Percentiles rank a stretch among this genome's conserved stretches.
Conservation (phyloP, 2,113 vertebrate genomes). For the Rhipidura dahli region DNA sequence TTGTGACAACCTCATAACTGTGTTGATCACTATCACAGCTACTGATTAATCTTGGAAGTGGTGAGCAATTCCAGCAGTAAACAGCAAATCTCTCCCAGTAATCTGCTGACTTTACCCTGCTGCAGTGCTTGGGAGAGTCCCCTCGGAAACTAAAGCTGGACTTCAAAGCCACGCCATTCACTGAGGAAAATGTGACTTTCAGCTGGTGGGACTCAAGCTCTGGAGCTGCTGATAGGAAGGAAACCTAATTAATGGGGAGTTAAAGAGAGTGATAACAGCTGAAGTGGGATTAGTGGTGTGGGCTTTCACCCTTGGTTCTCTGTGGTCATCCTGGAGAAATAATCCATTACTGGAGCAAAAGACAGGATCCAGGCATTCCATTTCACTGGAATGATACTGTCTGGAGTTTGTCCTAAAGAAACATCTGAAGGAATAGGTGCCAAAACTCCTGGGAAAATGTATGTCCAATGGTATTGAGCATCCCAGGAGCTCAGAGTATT, state of each 20-base stretch:
- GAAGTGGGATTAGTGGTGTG: neutral
- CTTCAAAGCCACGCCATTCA: neutral
- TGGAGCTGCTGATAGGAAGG: neutral
- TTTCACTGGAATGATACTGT: neutral
- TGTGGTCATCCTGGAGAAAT: neutral
- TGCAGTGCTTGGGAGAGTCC: neutral
- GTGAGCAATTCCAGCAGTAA: neutral
- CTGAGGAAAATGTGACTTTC: neutral
- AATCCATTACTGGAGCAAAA: neutral
- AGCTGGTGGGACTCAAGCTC: neutral
- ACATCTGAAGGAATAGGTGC: neutral
- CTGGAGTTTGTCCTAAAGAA: neutral
- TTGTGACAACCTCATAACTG: neutral
- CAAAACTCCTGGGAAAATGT: neutral
- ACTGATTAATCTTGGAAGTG: neutral
- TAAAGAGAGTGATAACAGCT: neutral
- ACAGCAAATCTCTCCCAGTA: neutral
- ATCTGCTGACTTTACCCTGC: neutral
- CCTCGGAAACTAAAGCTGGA: neutral
- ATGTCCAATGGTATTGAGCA: neutral
- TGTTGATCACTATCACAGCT: neutral
- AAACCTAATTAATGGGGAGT: constrained; percentile 12
- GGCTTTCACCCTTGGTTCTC: neutral
- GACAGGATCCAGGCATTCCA: neutral
- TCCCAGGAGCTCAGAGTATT: neutral